A percentile compares a stretch with the other conserved stretches of the same genome.
phyloP scores from a whole-genome alignment of 92 coral and sea anemone genomes.

The Bergia puertoricense region DNA sequence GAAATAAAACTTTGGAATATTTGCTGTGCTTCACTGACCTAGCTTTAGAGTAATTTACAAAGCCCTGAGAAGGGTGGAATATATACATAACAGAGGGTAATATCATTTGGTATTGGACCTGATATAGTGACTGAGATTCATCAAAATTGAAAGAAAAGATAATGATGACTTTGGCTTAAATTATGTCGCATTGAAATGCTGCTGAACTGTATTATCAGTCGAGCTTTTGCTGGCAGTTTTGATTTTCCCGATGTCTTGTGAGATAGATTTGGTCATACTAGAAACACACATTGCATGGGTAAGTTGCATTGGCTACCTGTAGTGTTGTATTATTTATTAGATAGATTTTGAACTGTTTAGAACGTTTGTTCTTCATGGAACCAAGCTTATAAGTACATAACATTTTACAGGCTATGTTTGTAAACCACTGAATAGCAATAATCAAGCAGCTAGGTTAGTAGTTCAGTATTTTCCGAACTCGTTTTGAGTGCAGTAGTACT shows the following conservation, averaged over 20 bases:
- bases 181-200: neutral
- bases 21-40: neutral
- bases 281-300: neutral
- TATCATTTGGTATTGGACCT: neutral
- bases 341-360: neutral
- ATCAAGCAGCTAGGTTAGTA: neutral
- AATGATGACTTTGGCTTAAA: neutral
- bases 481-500: neutral
- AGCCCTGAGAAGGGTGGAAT: constrained; percentile 7
- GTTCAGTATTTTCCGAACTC: neutral
- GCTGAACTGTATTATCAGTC: neutral
- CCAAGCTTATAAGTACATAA: neutral
- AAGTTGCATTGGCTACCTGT: neutral
- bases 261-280: neutral
- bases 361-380: neutral
- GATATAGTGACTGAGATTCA: neutral
- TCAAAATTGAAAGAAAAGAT: neutral
- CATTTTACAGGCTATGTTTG: neutral
- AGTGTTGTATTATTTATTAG: neutral
- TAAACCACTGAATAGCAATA: too few relatives aligned
- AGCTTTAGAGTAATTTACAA: constrained; percentile 12
- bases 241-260: neutral
- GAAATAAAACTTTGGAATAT: neutral
- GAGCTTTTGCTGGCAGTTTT: neutral
- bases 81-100: neutral